These are phyloP conservation scores for Centropristis striata DNA, from an alignment of 2,113 vertebrate species.

Conservation along the genomic window DNA sequence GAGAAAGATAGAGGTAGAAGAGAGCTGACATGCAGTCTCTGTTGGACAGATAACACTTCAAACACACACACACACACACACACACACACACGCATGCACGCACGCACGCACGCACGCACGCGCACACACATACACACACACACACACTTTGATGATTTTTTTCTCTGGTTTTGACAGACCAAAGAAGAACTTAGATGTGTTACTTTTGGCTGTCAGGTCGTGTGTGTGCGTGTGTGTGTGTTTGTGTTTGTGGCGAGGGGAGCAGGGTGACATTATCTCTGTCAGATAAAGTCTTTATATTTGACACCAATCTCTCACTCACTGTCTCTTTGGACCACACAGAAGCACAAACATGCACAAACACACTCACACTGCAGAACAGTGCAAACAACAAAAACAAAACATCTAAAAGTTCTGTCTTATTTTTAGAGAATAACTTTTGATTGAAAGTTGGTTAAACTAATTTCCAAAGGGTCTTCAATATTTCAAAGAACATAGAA, in stretches of 20 bases:
- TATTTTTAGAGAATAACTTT: constrained; percentile 49
- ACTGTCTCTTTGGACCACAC: constrained; percentile 54
- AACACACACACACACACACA: constrained; percentile 15
- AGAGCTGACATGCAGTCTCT: constrained; percentile 21
- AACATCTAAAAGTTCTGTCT: constrained; percentile 32
- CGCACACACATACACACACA: constrained; percentile 13
- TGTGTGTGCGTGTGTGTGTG: neutral
- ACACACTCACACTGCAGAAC: constrained; percentile 14
- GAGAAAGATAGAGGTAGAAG: constrained; percentile 35
- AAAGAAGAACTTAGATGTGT: constrained; percentile 29
- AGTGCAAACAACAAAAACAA: constrained; percentile 31
- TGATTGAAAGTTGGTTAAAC: constrained; percentile 53
- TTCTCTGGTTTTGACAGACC: constrained; percentile 50
- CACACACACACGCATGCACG: constrained; percentile 4
- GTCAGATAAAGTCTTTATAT: constrained; percentile 61
- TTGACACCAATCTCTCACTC: constrained; percentile 79
- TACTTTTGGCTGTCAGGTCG: constrained; percentile 25
- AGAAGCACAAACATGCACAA: neutral
- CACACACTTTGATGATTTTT: constrained; percentile 36
- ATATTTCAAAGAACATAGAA: constrained; percentile 39
- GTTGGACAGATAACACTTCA: constrained; percentile 44
- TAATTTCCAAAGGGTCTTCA: constrained; percentile 33
- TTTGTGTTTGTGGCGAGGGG: neutral
- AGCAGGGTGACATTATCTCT: constrained; percentile 32
- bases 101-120: constrained; percentile 28